These are phyloP conservation scores for Scortum barcoo DNA, from an alignment of 2,113 vertebrate genomes.

Conservation along the genomic window DNA sequence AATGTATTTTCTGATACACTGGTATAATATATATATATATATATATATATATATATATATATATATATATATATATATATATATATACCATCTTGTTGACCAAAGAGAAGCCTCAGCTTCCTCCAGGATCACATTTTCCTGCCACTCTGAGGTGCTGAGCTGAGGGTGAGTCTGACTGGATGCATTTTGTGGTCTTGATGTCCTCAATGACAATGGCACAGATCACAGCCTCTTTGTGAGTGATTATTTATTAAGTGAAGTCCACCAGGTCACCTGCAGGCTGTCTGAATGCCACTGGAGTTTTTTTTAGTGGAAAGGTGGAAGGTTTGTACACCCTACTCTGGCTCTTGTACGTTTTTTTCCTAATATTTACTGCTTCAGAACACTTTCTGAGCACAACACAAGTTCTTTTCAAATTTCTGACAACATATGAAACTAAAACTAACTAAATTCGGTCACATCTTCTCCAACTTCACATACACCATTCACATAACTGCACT, in stretches of 20 bases:
- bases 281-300: not conserved
- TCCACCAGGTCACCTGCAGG: not conserved
- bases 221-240: not conserved
- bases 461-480: not conserved
- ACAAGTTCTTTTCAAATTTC: not conserved
- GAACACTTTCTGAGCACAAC: not conserved
- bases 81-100: not conserved
- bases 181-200: not conserved
- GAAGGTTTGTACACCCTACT: not conserved
- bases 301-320: too few species aligned
- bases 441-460: not conserved
- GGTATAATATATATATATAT: too few species aligned
- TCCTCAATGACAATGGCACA: not conserved
- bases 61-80: too few species aligned
- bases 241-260: not conserved
- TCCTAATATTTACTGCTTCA: too few species aligned
- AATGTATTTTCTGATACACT: not conserved
- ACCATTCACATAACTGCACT: not conserved
- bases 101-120: not conserved
- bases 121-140: not conserved
- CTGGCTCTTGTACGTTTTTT: not conserved
- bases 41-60: too few species aligned
- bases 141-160: not conserved
- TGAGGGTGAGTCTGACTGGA: not conserved
- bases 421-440: not conserved